These are phyloP conservation scores for Mythimna ferrago DNA, from an alignment of 2,888 invertebrate species.

Conservation along the genomic window DNA sequence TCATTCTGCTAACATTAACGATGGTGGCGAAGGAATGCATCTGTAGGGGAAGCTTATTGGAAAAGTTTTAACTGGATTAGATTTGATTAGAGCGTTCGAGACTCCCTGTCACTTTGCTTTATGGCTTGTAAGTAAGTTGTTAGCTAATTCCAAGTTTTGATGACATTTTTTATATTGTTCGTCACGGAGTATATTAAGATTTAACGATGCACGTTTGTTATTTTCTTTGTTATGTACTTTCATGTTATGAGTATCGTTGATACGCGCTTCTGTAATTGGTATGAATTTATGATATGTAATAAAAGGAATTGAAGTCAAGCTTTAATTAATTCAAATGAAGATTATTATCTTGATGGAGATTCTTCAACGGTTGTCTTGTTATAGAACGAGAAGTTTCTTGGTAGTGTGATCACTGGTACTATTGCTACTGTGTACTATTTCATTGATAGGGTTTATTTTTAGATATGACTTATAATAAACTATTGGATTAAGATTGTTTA, in stretches of 20 bases:
- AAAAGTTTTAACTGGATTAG: slow-evolving; percentile 89
- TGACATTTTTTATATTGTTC: slow-evolving; percentile 67
- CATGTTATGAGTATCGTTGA: slow-evolving; percentile 10
- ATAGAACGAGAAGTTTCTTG: slow-evolving; percentile 28
- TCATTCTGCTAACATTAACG: slow-evolving; percentile 64
- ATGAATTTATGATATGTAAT: slow-evolving; percentile 34
- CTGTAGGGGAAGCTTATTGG: slow-evolving; percentile 86
- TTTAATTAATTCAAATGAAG: slow-evolving; percentile 43
- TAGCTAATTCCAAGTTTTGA: slow-evolving; percentile 73
- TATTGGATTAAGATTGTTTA: neutral
- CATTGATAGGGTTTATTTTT: slow-evolving; percentile 25
- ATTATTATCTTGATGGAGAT: slow-evolving; percentile 43
- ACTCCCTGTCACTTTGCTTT: slow-evolving; percentile 69
- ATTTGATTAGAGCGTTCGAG: slow-evolving; percentile 81
- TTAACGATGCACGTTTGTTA: slow-evolving; percentile 47
- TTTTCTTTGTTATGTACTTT: slow-evolving; percentile 28
- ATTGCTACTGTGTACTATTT: neutral
- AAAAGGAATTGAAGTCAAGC: slow-evolving; percentile 40
- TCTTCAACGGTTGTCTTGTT: slow-evolving; percentile 18
- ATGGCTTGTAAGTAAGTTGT: slow-evolving; percentile 80
- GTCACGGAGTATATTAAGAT: slow-evolving; percentile 52
- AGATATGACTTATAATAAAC: slow-evolving; percentile 19
- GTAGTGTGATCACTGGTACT: slow-evolving; percentile 12
- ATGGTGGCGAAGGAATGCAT: slow-evolving; percentile 73
- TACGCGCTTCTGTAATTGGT: slow-evolving; percentile 25